Base-by-base conservation (phyloP, 1,140 invertebrate species). In the Drosophila leontia region DNA sequence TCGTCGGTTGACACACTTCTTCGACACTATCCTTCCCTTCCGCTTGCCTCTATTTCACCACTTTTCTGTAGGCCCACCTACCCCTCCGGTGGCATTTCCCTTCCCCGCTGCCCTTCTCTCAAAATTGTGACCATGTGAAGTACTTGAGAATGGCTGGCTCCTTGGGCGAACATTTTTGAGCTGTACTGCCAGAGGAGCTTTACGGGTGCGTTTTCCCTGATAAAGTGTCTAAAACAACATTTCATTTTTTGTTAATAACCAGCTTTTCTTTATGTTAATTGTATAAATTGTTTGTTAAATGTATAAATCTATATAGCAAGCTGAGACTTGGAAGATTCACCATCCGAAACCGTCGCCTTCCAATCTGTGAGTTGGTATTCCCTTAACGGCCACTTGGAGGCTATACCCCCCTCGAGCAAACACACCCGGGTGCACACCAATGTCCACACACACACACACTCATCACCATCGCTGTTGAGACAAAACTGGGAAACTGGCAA, bases 1-100 rank as follows among this genome's bases (percentile, higher is more conserved):
- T 76, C 47, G 64, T 77, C 47, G 51, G 75, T 67, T 83, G 81
- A 84, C 80, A 83, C 64, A 83, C 51, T 76, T 84, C 68, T 51
- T 44, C 60, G 57, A 50, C 71, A 59, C 75, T 41, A n/a, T 41
- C 39, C 23, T 23, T 23, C 26, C 45, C 41, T 6, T 29, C 7
- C n/a, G 19, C 26, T 11, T 39, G 39, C 11, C 32, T 41, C 19
- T 17, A 13, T 13, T 12, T 2, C 26, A 4, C n/a, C 7, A 0
- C n/a, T 4, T 19, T 63, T 15, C 60, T 19, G 29, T 47, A 19
- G 29, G 12, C 7, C 37, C 34, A 34, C 37, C 35, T n/a, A 60
- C 37, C 13, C 35, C 63, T n/a, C 8, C 17, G 13, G 34, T 35
- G 51, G 34, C 7, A 35, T 35, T 15, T 4, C 17, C 19, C 7